Conservation (phyloP, 2,113 vertebrate genomes). For the Phocoena phocoena region DNA sequence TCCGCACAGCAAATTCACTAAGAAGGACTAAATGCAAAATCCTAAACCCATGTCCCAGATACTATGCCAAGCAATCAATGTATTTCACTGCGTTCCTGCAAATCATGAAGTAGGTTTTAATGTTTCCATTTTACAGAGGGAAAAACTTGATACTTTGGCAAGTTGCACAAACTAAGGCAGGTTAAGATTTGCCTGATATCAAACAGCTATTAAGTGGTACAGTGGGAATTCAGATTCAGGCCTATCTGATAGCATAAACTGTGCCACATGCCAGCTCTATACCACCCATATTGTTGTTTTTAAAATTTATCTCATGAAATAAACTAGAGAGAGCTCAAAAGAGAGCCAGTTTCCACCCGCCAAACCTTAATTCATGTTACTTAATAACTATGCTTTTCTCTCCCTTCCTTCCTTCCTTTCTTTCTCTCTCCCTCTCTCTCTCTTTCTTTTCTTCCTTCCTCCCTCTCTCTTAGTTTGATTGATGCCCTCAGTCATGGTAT, state of each 20-base stretch:
- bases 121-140: not conserved
- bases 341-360: not conserved
- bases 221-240: not conserved
- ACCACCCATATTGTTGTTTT: not conserved
- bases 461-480: not conserved
- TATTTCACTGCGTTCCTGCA: not conserved
- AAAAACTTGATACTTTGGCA: not conserved
- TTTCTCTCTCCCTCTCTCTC: not conserved
- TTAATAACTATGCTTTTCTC: not conserved
- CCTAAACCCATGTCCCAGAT: not conserved
- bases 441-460: no score
- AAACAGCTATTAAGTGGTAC: not conserved
- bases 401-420: not conserved
- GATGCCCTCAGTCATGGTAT: not conserved
- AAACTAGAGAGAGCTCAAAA: not conserved
- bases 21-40: not conserved
- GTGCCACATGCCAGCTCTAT: not conserved
- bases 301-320: not conserved
- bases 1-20: not conserved
- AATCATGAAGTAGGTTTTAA: not conserved
- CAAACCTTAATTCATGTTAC: not conserved
- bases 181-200: not conserved
- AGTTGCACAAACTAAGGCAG: not conserved
- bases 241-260: not conserved
- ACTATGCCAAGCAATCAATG: not conserved